A percentile compares a stretch with the other conserved stretches of the same genome.
Conservation (phyloP, 2,113 vertebrate species). For the Cynoglossus semilaevis region DNA sequence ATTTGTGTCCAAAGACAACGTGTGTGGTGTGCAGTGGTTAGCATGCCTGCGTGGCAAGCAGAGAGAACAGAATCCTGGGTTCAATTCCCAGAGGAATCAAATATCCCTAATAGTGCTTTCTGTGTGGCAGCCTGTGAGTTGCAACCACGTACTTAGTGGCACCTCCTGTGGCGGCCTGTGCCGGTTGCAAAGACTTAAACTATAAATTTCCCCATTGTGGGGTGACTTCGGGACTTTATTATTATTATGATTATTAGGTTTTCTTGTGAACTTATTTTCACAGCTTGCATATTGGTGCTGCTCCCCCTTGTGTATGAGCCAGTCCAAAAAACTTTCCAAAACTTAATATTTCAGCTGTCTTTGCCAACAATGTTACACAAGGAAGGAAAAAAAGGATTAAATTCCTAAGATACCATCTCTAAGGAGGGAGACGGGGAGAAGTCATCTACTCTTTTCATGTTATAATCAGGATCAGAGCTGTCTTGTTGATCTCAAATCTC, state of each 20-base stretch:
- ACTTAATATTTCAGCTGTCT: background rate
- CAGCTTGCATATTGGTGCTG: slow-evolving; percentile 6
- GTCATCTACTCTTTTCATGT: slow-evolving; percentile 29
- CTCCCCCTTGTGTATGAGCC: slow-evolving; percentile 45
- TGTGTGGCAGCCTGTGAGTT: no score
- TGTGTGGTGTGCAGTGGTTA: no score
- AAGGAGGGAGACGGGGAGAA: background rate
- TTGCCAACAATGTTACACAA: slow-evolving; percentile 29
- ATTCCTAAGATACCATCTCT: slow-evolving; percentile 16
- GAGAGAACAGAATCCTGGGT: no score
- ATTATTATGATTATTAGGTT: no score
- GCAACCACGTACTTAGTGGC: no score
- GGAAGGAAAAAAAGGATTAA: slow-evolving; percentile 20
- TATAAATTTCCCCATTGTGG: no score
- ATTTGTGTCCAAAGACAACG: background rate
- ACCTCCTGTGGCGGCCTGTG: no score
- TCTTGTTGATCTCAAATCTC: slow-evolving; percentile 27
- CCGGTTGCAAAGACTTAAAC: no score
- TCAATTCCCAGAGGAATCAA: background rate
- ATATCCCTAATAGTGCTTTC: no score
- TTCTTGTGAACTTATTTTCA: no score
- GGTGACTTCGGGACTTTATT: no score
- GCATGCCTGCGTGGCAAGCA: no score
- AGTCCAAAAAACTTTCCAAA: background rate
- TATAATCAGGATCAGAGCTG: slow-evolving; percentile 32